A percentile compares a stretch with the other conserved stretches of the same genome.
phyloP scores from a whole-genome alignment of 2,113 vertebrate species.

The Ageneiosus marmoratus region DNA sequence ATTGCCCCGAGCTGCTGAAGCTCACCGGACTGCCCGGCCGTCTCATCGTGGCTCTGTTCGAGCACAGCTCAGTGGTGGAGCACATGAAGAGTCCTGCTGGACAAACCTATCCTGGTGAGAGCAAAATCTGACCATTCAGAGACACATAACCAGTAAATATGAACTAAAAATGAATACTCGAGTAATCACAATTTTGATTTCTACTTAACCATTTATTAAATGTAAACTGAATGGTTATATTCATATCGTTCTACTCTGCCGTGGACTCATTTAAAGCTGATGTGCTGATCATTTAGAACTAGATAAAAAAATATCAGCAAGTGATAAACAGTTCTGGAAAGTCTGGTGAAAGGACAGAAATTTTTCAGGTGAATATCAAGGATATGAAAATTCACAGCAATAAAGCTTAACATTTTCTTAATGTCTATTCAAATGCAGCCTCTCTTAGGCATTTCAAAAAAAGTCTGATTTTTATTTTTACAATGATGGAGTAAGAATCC shows the following conservation, averaged over 20 bases:
- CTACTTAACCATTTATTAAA: neutral
- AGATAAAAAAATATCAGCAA: neutral
- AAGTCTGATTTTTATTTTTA: neutral
- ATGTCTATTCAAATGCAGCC: too few relatives aligned
- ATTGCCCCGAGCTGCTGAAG: constrained; percentile 75
- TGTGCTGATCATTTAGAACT: neutral
- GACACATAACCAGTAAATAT: neutral
- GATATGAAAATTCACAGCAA: too few relatives aligned
- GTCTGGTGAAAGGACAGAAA: too few relatives aligned
- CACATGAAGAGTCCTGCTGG: constrained; percentile 74
- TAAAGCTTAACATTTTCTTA: too few relatives aligned
- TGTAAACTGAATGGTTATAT: neutral
- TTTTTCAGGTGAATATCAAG: too few relatives aligned
- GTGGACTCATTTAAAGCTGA: neutral
- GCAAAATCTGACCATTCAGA: constrained; percentile 20
- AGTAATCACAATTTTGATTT: neutral
- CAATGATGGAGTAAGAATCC: neutral
- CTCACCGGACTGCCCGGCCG: constrained; percentile 79
- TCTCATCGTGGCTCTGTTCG: constrained; percentile 83
- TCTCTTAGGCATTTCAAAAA: neutral
- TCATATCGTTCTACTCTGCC: neutral
- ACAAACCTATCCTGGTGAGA: constrained; percentile 72
- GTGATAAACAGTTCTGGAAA: neutral
- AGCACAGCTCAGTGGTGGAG: constrained; percentile 84
- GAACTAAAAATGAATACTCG: neutral